These are phyloP conservation scores for Cataglyphis rosenhaueri DNA, from an alignment of 2,888 invertebrate species.

Conservation along the genomic window DNA sequence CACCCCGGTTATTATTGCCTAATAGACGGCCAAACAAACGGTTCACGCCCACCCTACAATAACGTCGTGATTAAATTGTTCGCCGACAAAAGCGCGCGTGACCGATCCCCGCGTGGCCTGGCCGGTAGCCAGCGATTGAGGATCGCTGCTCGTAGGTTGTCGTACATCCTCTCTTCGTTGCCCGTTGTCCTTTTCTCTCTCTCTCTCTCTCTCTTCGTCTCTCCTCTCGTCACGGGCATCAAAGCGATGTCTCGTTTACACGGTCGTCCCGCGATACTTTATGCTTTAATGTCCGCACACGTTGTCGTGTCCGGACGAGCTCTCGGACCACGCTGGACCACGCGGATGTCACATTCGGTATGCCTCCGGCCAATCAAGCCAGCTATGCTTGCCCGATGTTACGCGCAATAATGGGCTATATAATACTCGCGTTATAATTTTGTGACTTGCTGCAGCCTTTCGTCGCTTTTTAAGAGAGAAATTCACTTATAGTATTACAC, in stretches of 20 bases:
- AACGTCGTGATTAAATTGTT: conserved; percentile 80
- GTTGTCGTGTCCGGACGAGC: conserved; percentile 62
- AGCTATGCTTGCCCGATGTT: conserved; percentile 41
- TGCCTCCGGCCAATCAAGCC: conserved; percentile 59
- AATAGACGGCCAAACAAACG: conserved; percentile 83
- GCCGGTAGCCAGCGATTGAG: conserved; percentile 50
- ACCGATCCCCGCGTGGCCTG: conserved; percentile 3
- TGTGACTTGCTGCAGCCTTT: background rate
- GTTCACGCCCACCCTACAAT: conserved; percentile 81
- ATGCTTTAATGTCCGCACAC: conserved; percentile 70
- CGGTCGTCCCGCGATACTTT: conserved; percentile 70
- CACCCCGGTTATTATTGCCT: conserved; percentile 83
- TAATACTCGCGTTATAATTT: conserved; percentile 34
- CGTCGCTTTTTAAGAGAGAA: background rate
- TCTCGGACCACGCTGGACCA: conserved; percentile 41
- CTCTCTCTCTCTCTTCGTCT: background rate
- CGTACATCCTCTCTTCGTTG: conserved; percentile 21
- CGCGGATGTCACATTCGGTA: conserved; percentile 65
- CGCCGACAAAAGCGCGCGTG: conserved; percentile 53
- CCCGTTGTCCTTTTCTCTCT: background rate
- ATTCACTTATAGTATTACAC: background rate
- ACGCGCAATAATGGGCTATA: conserved; percentile 25
- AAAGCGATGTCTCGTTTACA: conserved; percentile 71
- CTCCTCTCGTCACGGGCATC: conserved; percentile 67
- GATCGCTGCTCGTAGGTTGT: conserved; percentile 44